A percentile compares a stretch with the other conserved stretches of the same genome.
phyloP scores from a whole-genome alignment of 2,113 vertebrate genomes.

The Xenopus tropicalis region UCB_Xtro_10.0 CM004445.2:93619501-93620000 shows the following conservation, averaged over 20 bases:
- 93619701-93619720: background rate
- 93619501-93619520: too few relatives aligned
- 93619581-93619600: background rate
- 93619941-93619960: too few relatives aligned
- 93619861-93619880: too few relatives aligned
- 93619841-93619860: background rate
- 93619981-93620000: too few relatives aligned
- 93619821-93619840: slow-evolving; percentile 22
- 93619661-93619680: background rate
- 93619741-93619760: slow-evolving; percentile 18
- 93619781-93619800: slow-evolving; percentile 43
- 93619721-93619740: background rate
- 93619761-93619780: slow-evolving; percentile 31
- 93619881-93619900: too few relatives aligned
- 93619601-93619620: background rate
- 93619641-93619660: background rate
- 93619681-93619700: background rate
- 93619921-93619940: too few relatives aligned
- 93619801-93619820: slow-evolving; percentile 12
- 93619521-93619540: too few relatives aligned
- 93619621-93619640: background rate
- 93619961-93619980: too few relatives aligned
- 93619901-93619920: too few relatives aligned
- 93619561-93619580: too few relatives aligned
- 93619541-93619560: too few relatives aligned